Evolutionary conservation across 1,140 invertebrate species (phyloP), one percentile per base, ranked within the genome.

Genomic region (Drosophila arawakana): DNA sequence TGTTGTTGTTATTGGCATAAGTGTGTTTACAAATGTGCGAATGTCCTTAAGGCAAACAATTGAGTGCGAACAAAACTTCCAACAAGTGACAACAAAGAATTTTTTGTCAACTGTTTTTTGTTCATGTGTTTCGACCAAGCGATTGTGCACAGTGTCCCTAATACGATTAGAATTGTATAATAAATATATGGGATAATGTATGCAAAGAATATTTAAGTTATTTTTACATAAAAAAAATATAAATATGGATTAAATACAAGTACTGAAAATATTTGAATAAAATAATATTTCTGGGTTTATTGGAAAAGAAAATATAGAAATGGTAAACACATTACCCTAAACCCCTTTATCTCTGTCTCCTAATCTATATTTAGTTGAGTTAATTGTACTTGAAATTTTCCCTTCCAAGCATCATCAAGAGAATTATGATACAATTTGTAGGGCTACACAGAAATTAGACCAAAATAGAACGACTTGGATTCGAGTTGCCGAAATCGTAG

Each of bases 21-120:
- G 82, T 74, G 83, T 86, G 83, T 83, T 86, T 83, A 86, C 84
- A 89, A 89, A 81, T 89, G 80, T 89, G 78, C 85, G 74, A 89
- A 89, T 84, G 85, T 89, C 81, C 84, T 89, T 84, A 84, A 89
- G 85, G 84, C 85, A 89, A 83, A 83, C 89, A 91, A 91, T 91
- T 89, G 89, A 90, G 90, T 91, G 90, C 77, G 90, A 91, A 91
- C 76, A 83, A 91, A 91, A 91, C 79, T 91, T 91, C 76, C 67
- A 71, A 61, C 78, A 81, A 89, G 70, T 89, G 81, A 89, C 80
- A 89, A 84, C 80, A 89, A 84, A 75, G 68, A 76, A 78, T 54
- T 59, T 78, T 76, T 89, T 75, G 25, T 30, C 49, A 76, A 69
- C 55, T 62, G 66, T 78, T 77, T 77, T 74, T 46, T 75, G 66